Evolutionary conservation across 2,113 vertebrate genomes (phyloP).

Genomic region (Connochaetes taurinus): DNA sequence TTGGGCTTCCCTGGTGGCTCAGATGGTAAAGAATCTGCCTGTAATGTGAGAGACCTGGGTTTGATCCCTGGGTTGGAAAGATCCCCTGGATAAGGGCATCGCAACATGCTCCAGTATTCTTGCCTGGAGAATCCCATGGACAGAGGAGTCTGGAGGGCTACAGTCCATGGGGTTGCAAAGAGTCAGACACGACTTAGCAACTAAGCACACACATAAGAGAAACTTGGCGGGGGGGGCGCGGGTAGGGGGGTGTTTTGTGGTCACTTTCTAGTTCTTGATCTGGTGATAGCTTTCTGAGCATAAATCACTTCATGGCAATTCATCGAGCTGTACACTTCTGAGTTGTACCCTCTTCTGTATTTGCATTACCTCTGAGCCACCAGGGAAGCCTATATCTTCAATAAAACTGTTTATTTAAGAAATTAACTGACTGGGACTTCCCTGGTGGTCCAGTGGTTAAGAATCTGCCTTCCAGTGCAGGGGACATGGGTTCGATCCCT

Average conservation of each 20-base stretch:
- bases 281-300: rapidly evolving
- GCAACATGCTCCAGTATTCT: background rate
- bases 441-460: background rate
- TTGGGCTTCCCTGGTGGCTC: background rate
- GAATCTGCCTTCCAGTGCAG: background rate
- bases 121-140: background rate
- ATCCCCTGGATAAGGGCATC: background rate
- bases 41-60: background rate
- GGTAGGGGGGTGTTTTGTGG: rapidly evolving
- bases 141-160: background rate
- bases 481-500: background rate
- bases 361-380: too few species aligned
- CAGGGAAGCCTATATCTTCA: too few species aligned
- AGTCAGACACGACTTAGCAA: background rate
- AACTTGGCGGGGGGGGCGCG: rapidly evolving
- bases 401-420: background rate
- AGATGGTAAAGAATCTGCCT: background rate
- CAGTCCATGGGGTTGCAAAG: background rate
- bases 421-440: background rate
- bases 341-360: too few species aligned
- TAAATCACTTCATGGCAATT: rapidly evolving
- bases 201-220: background rate
- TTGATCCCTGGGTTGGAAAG: background rate
- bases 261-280: background rate
- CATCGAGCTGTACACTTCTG: rapidly evolving